Base-by-base conservation (phyloP, 35 echinoderm and acorn worm species). In the Lytechinus pictus region DNA sequence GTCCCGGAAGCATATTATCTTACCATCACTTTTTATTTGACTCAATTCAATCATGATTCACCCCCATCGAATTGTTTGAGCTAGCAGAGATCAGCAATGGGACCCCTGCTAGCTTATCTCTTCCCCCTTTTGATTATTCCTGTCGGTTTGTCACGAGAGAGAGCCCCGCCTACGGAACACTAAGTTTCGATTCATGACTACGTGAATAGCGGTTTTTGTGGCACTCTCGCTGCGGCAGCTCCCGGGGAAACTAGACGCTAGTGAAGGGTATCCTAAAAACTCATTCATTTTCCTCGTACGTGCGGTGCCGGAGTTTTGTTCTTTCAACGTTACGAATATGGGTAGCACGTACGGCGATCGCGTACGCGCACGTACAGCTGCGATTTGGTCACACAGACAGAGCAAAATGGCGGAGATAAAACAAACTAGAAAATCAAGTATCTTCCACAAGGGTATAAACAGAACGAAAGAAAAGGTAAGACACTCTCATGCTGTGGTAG, bases 401-500 rank as follows among this genome's bases (percentile, higher is more conserved):
- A 52, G 88, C 95, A 95, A 95, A 95, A 95, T 95, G 95, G 95
- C 95, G 87, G 95, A 95, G 54, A 88, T 86, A 27, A 95, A 87
- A 52, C 86, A 54, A 29, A 89, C 72, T 13, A 88, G 54, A 54
- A 95, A 95, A 87, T 95, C 95, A 56, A 95, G 95, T 56, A 87
- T 95, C 53, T 87, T 95, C 54, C 54, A 86, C 12, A 95, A 95
- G 86, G 86, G 86, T 55, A 66, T 95, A 13, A 95, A 66, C 79
- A 95, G 95, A 95, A 95, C 95, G 52, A 95, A 95, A 86, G 95
- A 95, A 89, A 95, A 95, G 95, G 95, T 95, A 24, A 89, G 95
- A 54, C 11, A 27, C 55, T 28, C 14, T 10, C 9, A 90, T 24
- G 19, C 66, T 79, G 66, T 79, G 66, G 3, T n/a, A 79, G 19